These are phyloP conservation scores for Leptodactylus fuscus DNA, from an alignment of 2,113 vertebrate genomes.

Conservation along the genomic window DNA sequence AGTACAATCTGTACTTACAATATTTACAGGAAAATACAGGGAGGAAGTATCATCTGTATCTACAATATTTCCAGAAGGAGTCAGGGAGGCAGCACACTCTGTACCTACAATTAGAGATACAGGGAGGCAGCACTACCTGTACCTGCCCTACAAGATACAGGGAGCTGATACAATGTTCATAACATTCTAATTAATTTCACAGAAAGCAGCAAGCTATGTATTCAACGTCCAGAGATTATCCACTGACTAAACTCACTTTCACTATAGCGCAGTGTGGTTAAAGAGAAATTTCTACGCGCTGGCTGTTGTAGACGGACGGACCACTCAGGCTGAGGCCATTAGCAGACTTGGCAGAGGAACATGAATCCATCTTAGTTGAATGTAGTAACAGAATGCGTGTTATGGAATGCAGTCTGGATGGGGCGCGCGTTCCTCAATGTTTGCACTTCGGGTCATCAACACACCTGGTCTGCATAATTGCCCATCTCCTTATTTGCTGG, in stretches of 20 bases:
- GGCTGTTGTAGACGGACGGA: slow-evolving; percentile 22
- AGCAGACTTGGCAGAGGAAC: slow-evolving; percentile 16
- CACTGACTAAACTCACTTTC: neutral
- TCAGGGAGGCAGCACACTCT: neutral
- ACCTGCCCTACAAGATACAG: neutral
- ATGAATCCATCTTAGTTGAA: slow-evolving; percentile 30
- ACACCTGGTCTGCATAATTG: slow-evolving; percentile 33
- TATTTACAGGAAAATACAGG: neutral
- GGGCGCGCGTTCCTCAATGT: slow-evolving; percentile 7
- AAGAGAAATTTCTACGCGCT: neutral
- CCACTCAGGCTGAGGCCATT: slow-evolving; percentile 18
- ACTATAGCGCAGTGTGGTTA: neutral
- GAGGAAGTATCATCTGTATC: neutral
- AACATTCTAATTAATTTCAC: neutral
- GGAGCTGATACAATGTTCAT: neutral
- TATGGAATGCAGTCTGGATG: slow-evolving; percentile 23
- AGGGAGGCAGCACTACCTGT: neutral
- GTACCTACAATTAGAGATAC: neutral
- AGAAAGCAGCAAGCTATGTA: neutral
- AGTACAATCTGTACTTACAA: neutral
- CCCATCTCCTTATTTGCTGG: slow-evolving; percentile 14
- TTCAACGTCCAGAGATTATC: neutral
- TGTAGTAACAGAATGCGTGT: neutral
- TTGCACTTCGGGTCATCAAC: slow-evolving; percentile 30
- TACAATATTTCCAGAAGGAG: neutral